Conservation (phyloP, 2,888 invertebrate species). For the Tenthredo distinguenda region DNA sequence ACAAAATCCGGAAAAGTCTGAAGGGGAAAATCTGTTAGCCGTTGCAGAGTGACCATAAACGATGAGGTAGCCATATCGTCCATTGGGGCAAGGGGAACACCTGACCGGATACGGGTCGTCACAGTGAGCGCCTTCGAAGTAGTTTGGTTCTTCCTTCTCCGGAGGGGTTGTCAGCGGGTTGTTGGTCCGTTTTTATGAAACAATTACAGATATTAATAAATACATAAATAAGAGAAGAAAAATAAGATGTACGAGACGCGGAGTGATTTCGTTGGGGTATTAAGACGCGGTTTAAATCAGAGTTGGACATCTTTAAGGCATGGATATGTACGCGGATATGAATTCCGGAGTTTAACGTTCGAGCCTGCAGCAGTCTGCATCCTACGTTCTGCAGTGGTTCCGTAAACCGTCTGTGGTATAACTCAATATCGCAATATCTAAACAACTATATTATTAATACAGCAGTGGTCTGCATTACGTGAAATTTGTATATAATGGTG, state of each 20-base stretch:
- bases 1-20: constrained; percentile 18
- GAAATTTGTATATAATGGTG: constrained; percentile 76
- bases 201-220: not conserved
- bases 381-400: not conserved
- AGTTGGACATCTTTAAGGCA: constrained; percentile 8
- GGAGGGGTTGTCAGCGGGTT: constrained; percentile 46
- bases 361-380: not conserved
- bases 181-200: not conserved
- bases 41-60: constrained; percentile 54
- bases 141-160: constrained; percentile 66
- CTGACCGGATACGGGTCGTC: constrained; percentile 76
- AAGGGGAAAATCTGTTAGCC: constrained; percentile 53
- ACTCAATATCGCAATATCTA: constrained; percentile 55
- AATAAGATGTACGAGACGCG: not conserved
- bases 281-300: not conserved
- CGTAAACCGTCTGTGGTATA: not conserved
- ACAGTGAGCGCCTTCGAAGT: constrained; percentile 75
- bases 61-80: constrained; percentile 31
- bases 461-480: constrained; percentile 71
- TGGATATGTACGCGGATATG: constrained; percentile 34
- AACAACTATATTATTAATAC: constrained; percentile 69
- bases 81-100: constrained; percentile 71
- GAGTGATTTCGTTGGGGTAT: not conserved
- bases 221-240: not conserved
- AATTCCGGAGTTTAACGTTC: constrained; percentile 15